Evolutionary conservation across 1,140 invertebrate species (phyloP), one percentile per base, ranked within the genome.

Genomic region (Cotesia typhae): DNA sequence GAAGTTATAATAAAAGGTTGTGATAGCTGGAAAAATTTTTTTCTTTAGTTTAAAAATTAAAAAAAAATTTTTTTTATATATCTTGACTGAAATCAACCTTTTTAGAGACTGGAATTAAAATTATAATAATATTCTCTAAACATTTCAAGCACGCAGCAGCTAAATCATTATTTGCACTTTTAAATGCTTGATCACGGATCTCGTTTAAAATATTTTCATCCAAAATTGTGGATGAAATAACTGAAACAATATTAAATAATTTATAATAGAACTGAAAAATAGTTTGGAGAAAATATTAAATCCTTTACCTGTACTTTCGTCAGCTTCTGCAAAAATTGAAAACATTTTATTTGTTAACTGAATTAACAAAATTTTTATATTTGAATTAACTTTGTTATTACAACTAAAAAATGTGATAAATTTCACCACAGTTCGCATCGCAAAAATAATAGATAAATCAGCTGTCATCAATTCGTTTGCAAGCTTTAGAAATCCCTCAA

Each of bases 111-210:
- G 38, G 20, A 7, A 7, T 47, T 7, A 38, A 36, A 47, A n/a
- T 65, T 4, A 6, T 5, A 5, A 65, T 10, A 4, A 65, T 65
- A 65, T 12, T 36, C 14, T 38, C 36, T 7, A 65, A 37, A 12
- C 63, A 65, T n/a, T 47, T 37, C 12, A 38, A 65, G n/a, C 63
- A 41, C 2, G 38, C 63, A 2, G 63, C 63, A 1, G 63, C 38
- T 9, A 65, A 20, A 20, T 65, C 37, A 20, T 65, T 12, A 20
- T 47, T n/a, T 4, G 10, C 3, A 14, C 12, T n/a, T 6, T 37
- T 37, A 37, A 38, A 38, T 14, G 63, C 63, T 14, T 65, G 36
- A 35, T 61, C 12, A 37, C 17, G 60, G 5, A 61, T 20, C 35
- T 61, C 6, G 4, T 61, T 12, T 4, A 61, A 12, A 61, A 61